Percentiles rank a stretch among this genome's conserved stretches.
Evolutionary conservation across 1,140 invertebrate genomes (phyloP).

Genomic region (Nylanderia fulva): DNA sequence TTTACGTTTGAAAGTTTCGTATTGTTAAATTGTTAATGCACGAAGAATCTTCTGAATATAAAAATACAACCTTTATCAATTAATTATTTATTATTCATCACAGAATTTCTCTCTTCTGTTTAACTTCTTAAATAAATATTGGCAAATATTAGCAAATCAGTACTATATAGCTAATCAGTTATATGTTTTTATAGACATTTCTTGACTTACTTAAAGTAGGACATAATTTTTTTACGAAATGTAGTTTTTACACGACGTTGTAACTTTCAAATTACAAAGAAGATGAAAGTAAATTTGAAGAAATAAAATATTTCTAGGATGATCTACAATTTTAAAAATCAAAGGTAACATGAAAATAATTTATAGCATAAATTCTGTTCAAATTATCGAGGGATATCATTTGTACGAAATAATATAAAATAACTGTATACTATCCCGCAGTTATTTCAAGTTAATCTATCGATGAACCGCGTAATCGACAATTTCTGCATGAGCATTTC

Average conservation of each 20-base stretch:
- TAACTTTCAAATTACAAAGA: background rate
- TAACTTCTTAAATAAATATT: background rate
- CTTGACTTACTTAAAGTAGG: background rate
- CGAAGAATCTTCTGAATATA: background rate
- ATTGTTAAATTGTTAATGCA: background rate
- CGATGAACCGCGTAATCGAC: constrained; percentile 4
- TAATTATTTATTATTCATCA: background rate
- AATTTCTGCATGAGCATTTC: background rate
- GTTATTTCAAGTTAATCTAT: constrained; percentile 12
- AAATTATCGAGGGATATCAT: background rate
- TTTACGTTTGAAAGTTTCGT: background rate
- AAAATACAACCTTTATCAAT: background rate
- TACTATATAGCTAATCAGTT: no score
- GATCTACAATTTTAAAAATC: background rate
- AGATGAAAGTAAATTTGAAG: background rate
- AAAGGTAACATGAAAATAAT: background rate
- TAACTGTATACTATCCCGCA: background rate
- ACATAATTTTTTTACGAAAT: background rate
- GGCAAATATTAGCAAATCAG: constrained; percentile 9
- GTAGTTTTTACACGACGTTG: background rate
- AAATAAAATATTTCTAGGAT: background rate
- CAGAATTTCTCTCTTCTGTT: background rate
- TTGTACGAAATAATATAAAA: background rate
- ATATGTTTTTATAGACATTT: no score
- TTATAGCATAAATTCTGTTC: background rate